Conservation (phyloP, 2,113 vertebrate genomes). For the Hemichromis elongatus region DNA sequence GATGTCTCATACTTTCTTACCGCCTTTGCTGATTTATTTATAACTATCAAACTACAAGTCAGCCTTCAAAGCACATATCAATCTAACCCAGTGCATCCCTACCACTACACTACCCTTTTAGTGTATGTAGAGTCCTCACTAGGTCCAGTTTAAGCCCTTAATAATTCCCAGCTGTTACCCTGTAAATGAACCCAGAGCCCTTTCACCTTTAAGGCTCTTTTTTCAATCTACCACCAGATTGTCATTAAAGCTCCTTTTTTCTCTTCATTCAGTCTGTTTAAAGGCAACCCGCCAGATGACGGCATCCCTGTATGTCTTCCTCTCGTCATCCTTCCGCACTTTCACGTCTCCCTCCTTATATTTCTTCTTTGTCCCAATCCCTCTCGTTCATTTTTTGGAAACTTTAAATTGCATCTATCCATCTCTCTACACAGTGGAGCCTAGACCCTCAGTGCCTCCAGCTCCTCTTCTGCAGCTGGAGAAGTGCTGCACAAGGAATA, state of each 20-base stretch:
- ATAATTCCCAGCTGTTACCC: conserved; percentile 24
- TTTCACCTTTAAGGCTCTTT: neutral
- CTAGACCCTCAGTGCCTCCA: conserved; percentile 77
- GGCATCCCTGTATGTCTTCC: neutral
- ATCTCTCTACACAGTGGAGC: conserved; percentile 55
- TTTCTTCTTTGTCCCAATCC: neutral
- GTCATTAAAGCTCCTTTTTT: neutral
- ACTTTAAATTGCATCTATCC: neutral
- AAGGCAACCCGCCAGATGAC: neutral
- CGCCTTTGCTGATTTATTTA: neutral
- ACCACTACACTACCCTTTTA: neutral
- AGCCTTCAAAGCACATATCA: neutral
- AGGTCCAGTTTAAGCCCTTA: neutral
- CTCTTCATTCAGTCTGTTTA: neutral
- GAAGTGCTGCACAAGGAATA: conserved; percentile 94
- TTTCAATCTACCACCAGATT: neutral
- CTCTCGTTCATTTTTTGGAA: neutral
- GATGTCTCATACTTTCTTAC: neutral
- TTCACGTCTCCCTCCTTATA: neutral
- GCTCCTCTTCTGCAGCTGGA: conserved; percentile 92
- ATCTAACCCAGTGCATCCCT: neutral
- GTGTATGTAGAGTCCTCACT: neutral
- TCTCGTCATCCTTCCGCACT: neutral
- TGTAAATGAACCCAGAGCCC: neutral
- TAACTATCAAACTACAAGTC: neutral